A percentile compares a stretch with the other conserved stretches of the same genome.
Conservation (phyloP, 2,113 vertebrate species). For the Gasterosteus aculeatus region DNA sequence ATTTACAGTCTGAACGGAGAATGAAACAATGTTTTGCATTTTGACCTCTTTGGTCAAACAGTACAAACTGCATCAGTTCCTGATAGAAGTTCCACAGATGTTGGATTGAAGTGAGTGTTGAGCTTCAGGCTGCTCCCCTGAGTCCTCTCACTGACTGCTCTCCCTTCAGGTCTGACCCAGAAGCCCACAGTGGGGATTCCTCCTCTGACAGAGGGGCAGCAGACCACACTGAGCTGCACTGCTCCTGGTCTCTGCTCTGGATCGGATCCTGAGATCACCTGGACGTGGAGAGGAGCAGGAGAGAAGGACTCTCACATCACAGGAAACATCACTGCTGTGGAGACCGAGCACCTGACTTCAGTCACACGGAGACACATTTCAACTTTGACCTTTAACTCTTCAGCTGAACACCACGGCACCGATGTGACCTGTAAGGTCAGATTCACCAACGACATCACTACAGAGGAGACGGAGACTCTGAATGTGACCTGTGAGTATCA, state of each 20-base stretch:
- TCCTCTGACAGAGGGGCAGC: constrained; percentile 37
- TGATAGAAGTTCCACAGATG: no score
- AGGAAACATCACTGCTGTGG: not conserved
- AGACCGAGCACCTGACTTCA: not conserved
- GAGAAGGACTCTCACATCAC: not conserved
- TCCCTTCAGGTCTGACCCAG: constrained; percentile 38
- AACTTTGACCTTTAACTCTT: constrained; percentile 47
- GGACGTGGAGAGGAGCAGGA: constrained; percentile 39
- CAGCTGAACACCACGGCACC: constrained; percentile 40
- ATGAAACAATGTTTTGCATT: no score
- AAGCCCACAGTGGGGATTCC: constrained; percentile 41
- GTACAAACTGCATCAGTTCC: no score
- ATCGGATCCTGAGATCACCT: constrained; percentile 46
- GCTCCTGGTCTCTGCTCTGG: constrained; percentile 63
- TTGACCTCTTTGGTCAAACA: no score
- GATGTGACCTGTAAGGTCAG: constrained; percentile 50
- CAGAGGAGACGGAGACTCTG: constrained; percentile 18
- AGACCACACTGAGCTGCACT: constrained; percentile 55
- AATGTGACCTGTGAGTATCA: constrained; percentile 19
- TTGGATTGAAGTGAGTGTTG: not conserved
- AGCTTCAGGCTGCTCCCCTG: not conserved
- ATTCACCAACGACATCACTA: not conserved
- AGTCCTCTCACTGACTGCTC: not conserved
- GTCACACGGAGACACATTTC: constrained; percentile 27
- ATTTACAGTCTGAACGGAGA: no score